Conservation (phyloP, 1,140 invertebrate genomes). For the Hypothenemus hampei region DNA sequence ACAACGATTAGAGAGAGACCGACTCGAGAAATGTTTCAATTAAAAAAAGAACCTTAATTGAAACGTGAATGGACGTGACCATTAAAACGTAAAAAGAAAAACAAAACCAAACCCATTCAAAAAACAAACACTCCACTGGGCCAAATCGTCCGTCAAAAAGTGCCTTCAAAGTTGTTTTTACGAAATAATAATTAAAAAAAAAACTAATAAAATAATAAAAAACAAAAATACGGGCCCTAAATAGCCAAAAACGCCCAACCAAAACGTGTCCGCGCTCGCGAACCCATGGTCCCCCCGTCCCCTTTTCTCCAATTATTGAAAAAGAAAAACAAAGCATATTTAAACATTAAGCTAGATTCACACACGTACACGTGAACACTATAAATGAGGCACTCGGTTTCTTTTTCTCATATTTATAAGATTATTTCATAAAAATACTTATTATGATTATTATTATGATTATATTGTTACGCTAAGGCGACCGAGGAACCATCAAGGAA, state of each 20-base stretch:
- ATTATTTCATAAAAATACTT: conserved; percentile 49
- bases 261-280: conserved; percentile 58
- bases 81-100: conserved; percentile 44
- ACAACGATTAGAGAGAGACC: no score
- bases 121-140: conserved; percentile 71
- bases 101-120: conserved; percentile 49
- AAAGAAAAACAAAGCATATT: no score
- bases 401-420: conserved; percentile 44
- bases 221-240: conserved; percentile 70
- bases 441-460: no score
- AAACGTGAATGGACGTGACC: conserved; percentile 2
- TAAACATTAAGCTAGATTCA: conserved; percentile 38
- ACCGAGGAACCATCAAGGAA: conserved; percentile 33
- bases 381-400: conserved; percentile 44
- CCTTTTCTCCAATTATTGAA: no score
- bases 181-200: conserved; percentile 63
- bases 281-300: conserved; percentile 49
- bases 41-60: no score
- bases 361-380: no score
- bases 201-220: no score
- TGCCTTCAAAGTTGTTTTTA: conserved; percentile 83
- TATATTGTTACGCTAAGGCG: conserved; percentile 48
- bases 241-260: conserved; percentile 68
- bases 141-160: conserved; percentile 83
- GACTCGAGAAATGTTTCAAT: neutral